Conservation (phyloP, 1,140 invertebrate species). For the Drosophila busckii region DNA sequence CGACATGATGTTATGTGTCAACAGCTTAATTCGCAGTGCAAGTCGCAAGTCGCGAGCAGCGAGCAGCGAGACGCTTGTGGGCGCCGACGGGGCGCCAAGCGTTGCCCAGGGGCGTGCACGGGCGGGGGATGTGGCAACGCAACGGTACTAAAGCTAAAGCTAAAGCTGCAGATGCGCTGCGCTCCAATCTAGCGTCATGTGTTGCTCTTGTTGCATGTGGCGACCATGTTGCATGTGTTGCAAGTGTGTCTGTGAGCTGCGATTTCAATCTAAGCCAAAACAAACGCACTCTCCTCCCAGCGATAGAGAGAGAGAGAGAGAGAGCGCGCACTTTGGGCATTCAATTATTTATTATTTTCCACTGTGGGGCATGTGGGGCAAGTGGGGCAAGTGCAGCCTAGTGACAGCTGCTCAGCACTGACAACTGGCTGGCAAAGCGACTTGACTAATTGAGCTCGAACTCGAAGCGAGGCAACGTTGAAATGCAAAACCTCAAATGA, state of each 20-base stretch:
- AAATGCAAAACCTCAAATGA: too few species aligned
- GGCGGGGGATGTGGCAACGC: conserved; percentile 24
- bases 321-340: conserved; percentile 30
- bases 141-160: conserved; percentile 23
- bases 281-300: too few species aligned
- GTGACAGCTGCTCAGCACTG: too few species aligned
- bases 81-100: not conserved
- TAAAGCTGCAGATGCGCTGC: not conserved
- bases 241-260: conserved; percentile 36
- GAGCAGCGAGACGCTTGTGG: not conserved
- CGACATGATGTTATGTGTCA: conserved; percentile 77
- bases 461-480: too few species aligned
- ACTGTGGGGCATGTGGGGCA: conserved; percentile 2
- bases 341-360: conserved; percentile 52
- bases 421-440: too few species aligned
- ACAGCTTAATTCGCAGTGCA: conserved; percentile 73
- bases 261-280: conserved; percentile 58
- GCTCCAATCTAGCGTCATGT: not conserved
- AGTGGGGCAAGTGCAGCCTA: too few species aligned
- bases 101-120: conserved; percentile 23
- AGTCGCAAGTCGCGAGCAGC: conserved; percentile 12
- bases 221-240: conserved; percentile 28
- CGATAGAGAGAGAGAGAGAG: too few species aligned
- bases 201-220: conserved; percentile 9
- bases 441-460: too few species aligned